Evolutionary conservation across 2,797 vertebrate genomes (phyloP), one percentile per base, ranked within the genome.

Genomic region (Chromobotia macracanthus): DNA sequence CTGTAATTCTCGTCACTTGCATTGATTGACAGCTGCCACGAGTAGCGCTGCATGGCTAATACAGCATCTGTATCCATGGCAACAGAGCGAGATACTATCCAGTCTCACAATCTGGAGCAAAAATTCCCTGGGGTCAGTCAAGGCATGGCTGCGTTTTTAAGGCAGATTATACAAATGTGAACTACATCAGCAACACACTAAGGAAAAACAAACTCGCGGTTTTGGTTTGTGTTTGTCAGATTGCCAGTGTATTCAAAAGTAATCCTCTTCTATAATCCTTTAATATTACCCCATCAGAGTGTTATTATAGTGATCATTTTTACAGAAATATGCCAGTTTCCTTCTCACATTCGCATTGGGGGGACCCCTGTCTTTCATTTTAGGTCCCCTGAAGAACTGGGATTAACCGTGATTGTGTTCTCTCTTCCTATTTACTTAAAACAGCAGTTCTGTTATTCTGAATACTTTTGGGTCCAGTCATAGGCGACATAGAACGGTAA

Each of bases 21-120:
- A 23, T 12, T 80, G 72, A 81, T 7, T 81, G 80, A 76, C 80
- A 81, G 66, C 48, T 81, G 73, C 31, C 70, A 76, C 35, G 44
- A 50, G 50, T 58, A 60, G 41, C 41, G 1, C 53, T 50, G 53
- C 50, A 46, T 80, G 63, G 31, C 25, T 38, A 64, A 67, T 58
- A 60, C 71, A 61, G 55, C 63, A 80, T 80, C 61, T 74, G 71
- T 74, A 60, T 80, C 78, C 78, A 74, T 3, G 53, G 53, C 71
- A 68, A 74, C 51, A 18, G 23, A 68, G 44, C 25, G 1, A 67
- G 38, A 58, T 35, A 68, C 61, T 50, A 74, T 58, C 63, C 51
- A 25, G 15, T 10, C 48, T 46, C 60, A 0, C 31, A 69, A 60
- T 67, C 72, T 74, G 72, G 55, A 74, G 55, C 68, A 68, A 13